phyloP scores from a whole-genome alignment of 2,113 vertebrate genomes.

The Gymnobelideus leadbeateri region DNA sequence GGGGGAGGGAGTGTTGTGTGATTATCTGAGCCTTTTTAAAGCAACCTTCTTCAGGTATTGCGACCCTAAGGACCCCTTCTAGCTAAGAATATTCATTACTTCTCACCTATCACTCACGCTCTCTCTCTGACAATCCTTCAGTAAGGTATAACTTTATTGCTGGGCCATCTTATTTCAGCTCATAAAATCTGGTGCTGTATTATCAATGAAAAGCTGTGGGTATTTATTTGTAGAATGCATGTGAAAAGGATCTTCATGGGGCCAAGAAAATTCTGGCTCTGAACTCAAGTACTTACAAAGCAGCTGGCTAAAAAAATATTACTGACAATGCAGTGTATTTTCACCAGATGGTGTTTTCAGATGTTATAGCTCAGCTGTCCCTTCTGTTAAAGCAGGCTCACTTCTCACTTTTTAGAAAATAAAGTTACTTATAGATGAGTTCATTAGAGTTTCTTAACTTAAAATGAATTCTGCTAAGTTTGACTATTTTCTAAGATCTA shows the following conservation, averaged over 20 bases:
- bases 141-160: conserved; percentile 2
- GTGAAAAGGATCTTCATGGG: not conserved
- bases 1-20: not conserved
- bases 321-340: conserved; percentile 5
- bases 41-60: not conserved
- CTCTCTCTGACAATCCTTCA: not conserved
- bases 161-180: not conserved
- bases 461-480: not conserved
- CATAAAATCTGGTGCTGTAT: not conserved
- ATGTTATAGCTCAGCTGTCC: not conserved
- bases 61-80: not conserved
- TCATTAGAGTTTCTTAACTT: not conserved
- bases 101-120: not conserved
- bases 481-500: not conserved
- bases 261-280: not conserved
- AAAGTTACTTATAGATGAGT: not conserved
- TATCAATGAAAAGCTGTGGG: conserved; percentile 1
- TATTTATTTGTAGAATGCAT: not conserved
- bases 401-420: not conserved
- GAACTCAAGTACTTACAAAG: not conserved
- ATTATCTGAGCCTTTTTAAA: not conserved
- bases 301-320: conserved; percentile 9
- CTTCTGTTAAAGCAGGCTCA: conserved; percentile 1
- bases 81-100: not conserved
- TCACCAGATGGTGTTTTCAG: conserved; percentile 8